These are phyloP conservation scores for Desmodus rotundus DNA, from an alignment of 2,113 vertebrate genomes.

Conservation along the genomic window DNA sequence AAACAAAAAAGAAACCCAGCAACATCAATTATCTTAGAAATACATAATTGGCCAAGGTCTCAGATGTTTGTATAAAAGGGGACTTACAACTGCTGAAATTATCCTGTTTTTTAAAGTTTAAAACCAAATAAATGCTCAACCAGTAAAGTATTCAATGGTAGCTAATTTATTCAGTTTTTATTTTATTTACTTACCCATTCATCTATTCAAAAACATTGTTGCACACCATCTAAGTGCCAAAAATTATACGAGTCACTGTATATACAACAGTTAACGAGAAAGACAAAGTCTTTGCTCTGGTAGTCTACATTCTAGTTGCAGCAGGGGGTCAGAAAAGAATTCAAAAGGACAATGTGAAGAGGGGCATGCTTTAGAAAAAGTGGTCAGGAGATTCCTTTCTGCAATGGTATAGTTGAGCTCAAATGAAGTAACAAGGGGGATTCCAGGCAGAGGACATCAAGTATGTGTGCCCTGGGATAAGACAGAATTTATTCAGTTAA, in stretches of 20 bases:
- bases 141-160: not conserved
- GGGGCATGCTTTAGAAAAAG: not conserved
- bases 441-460: not conserved
- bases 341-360: not conserved
- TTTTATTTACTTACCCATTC: not conserved
- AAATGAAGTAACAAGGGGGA: not conserved
- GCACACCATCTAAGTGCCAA: not conserved
- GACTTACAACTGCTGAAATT: not conserved
- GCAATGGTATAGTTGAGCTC: not conserved
- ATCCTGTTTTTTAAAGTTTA: not conserved
- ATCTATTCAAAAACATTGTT: not conserved
- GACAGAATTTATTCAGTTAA: not conserved
- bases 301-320: not conserved
- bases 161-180: not conserved
- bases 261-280: not conserved
- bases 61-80: not conserved
- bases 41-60: not conserved
- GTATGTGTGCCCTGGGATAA: not conserved
- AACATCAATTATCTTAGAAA: slow-evolving; percentile 7
- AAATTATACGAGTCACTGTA: not conserved
- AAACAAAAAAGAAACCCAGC: not conserved
- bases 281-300: not conserved
- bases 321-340: not conserved
- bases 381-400: not conserved
- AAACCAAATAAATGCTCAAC: not conserved